phyloP scores from a whole-genome alignment of 2,797 vertebrate species.

The Mormyrops boulengeri region DNA sequence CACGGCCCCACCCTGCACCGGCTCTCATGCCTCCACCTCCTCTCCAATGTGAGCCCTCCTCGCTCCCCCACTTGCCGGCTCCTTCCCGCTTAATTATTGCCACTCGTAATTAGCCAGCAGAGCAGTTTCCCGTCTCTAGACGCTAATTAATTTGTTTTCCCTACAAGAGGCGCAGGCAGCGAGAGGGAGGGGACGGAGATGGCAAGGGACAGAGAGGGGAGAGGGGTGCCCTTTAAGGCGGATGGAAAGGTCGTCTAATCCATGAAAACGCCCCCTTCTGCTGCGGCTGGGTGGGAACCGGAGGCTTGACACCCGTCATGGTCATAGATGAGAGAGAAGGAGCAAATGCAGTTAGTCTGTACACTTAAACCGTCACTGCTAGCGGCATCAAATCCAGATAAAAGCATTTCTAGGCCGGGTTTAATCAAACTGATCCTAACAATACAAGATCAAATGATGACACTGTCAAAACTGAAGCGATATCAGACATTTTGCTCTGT shows the following conservation, averaged over 20 bases:
- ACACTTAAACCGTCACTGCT: not conserved
- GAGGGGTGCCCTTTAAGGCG: slow-evolving; percentile 44
- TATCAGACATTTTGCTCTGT: not conserved
- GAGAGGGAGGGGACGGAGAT: not conserved
- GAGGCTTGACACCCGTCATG: slow-evolving; percentile 26
- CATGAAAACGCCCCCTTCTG: slow-evolving; percentile 36
- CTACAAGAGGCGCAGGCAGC: slow-evolving; percentile 21
- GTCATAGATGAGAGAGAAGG: slow-evolving; percentile 19
- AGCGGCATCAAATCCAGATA: not conserved
- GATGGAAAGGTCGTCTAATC: slow-evolving; percentile 55
- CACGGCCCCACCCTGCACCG: not conserved
- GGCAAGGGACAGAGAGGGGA: slow-evolving; percentile 26
- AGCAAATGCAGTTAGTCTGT: not conserved
- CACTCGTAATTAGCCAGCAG: slow-evolving; percentile 38
- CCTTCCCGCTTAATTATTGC: slow-evolving; percentile 40
- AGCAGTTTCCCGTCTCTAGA: slow-evolving; percentile 38
- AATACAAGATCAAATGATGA: not conserved
- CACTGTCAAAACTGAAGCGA: not conserved
- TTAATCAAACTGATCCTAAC: not conserved
- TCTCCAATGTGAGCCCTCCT: not conserved
- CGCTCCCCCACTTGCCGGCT: not conserved
- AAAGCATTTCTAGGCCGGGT: not conserved
- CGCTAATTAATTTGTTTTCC: slow-evolving; percentile 40
- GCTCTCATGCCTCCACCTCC: not conserved
- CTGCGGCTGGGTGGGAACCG: slow-evolving; percentile 36